Evolutionary conservation across 2,888 invertebrate genomes (phyloP), one percentile per base, ranked within the genome.

Genomic region (Dolichopus griseipennis): DNA sequence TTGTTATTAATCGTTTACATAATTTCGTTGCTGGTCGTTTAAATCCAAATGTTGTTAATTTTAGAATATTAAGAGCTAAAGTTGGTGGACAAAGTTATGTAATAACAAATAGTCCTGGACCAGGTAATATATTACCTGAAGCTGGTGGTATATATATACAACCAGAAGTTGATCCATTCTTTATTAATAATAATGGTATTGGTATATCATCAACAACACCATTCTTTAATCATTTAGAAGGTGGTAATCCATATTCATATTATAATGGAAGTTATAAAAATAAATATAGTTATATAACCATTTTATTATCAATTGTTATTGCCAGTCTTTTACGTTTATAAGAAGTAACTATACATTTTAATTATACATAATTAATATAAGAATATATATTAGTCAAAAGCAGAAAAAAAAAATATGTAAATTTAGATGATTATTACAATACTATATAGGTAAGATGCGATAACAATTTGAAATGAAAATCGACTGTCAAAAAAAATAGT

Each of bases 1-100:
- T 87, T 12, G 83, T 90, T 12, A 83, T 89, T n/a, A 91, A 90
- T 78, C 83, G 86, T 66, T 78, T 90, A 71, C 88, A 87, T 73
- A 87, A 86, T 76, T 88, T 88, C 75, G 83, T 89, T 61, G 85
- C 85, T 72, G 84, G 85, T 69, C 84, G 84, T 69, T 82, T 90
- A 65, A 84, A 87, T 71, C 73, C 83, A 22, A 83, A 80, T 67
- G 84, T 86, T 74, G 83, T 86, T 20, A 91, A 90, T 78, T 91
- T 88, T 77, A 84, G 90, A 70, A 84, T 91, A 70, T 79, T 89
- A 71, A 83, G 85, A 69, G 85, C 86, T 0, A 83, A 85, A 70
- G 84, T 85, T 9, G 87, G 87, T 0, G 83, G 84, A 33, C 85
- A 84, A 76, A 88, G 86, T 75, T 90, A 91, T 79, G 83, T 89